Conservation (phyloP, 2,113 vertebrate genomes). For the Sinocyclocheilus maitianheensis region DNA sequence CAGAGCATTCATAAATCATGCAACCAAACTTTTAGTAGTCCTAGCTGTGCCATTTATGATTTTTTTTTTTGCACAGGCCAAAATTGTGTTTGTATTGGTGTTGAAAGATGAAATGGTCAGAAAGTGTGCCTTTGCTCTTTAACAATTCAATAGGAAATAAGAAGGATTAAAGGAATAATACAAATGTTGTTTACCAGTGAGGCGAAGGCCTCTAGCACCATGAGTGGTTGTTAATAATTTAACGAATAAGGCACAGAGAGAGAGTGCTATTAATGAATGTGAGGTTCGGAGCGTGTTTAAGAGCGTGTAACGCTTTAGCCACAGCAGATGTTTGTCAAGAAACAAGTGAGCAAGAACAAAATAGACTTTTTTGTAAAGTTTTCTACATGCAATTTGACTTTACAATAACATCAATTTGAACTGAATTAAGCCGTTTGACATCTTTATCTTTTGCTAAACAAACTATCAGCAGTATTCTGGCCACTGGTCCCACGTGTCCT, state of each 20-base stretch:
- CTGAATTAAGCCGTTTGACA: neutral
- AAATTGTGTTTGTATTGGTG: neutral
- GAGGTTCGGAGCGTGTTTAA: neutral
- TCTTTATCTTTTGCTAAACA: neutral
- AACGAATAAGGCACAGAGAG: slow-evolving; percentile 15
- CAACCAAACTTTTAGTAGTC: slow-evolving; percentile 14
- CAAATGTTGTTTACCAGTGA: slow-evolving; percentile 15
- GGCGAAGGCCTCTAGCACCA: slow-evolving; percentile 14
- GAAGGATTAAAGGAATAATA: slow-evolving; percentile 35
- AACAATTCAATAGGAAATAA: slow-evolving; percentile 25
- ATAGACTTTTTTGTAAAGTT: neutral
- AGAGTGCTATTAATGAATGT: slow-evolving; percentile 24
- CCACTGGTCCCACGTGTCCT: slow-evolving; percentile 26
- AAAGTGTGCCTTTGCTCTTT: neutral
- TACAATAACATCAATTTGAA: neutral
- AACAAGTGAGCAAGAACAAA: neutral
- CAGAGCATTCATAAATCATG: neutral
- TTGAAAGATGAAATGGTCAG: neutral
- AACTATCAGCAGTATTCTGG: slow-evolving; percentile 9
- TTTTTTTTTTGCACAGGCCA: too few species aligned
- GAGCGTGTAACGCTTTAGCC: neutral
- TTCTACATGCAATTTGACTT: too few species aligned
- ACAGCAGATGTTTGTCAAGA: slow-evolving; percentile 24
- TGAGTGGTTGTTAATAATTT: slow-evolving; percentile 28
- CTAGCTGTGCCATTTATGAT: neutral